Base-by-base conservation (phyloP, 2,888 invertebrate species). In the Drosophila mulleri region DNA sequence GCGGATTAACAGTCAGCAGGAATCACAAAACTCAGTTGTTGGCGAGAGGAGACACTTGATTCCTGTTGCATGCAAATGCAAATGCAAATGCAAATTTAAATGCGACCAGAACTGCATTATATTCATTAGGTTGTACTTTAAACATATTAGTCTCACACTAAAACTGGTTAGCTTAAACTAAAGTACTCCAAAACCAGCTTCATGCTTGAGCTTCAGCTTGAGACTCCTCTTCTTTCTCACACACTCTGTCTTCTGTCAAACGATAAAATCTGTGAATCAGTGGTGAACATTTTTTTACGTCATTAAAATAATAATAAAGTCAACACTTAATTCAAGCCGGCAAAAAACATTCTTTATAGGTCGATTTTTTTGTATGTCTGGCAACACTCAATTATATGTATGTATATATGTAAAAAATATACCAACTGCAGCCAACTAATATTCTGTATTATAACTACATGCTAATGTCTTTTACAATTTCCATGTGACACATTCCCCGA, bases 21-120 rank as follows among this genome's bases (percentile, higher is more conserved):
- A 26, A 23, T 39, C 39, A n/a, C 53, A 39, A 26, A 37, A 39
- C 18, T n/a, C 23, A 12, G 26, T 54, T 12, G 45, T 18, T 35
- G 54, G 14, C 37, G 5, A 29, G 29, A 44, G 52, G 44, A 63
- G 61, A 62, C 45, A 73, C 69, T 66, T 75, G 73, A 83, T 82
- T 83, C 72, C 78, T 80, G 81, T 81, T 62, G 37, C 53, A 78
- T 71, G 56, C 72, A 89, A 84, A 75, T 81, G 71, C 73, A 88
- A 87, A 89, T 83, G 71, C 73, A 88, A 87, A 84, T 87, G 57
- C 37, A 16, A 39, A 79, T 69, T 84, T 68, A 48, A 62, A 26
- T 32, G 14, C 35, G 50, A 59, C 39, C 39, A 45, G 32, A 72
- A 50, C 11, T 50, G 9, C 48, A 48, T 26, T 18, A 12, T 50